phyloP scores from a whole-genome alignment of 37 sponge, comb jelly and placozoan species.

The Ephydatia muelleri region DNA sequence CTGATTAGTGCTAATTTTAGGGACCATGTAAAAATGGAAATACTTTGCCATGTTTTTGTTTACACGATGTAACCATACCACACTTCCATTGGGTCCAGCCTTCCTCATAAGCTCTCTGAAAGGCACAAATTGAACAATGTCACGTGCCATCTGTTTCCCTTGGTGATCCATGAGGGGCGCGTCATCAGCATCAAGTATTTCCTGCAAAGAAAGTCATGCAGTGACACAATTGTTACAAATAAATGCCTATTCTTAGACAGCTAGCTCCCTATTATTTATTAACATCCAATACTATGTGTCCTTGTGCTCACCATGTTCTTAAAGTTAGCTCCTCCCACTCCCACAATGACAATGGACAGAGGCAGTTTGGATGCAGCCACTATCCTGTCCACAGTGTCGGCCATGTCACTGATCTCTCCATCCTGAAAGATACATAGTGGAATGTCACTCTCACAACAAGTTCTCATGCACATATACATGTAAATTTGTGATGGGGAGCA shows the following conservation, averaged over 20 bases:
- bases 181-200: constrained; percentile 90
- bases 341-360: constrained; percentile 93
- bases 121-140: constrained; percentile 96
- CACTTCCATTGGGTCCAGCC: constrained; percentile 54
- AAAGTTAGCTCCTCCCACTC: constrained; percentile 90
- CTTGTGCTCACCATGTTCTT: constrained; percentile 72
- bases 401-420: constrained; percentile 89
- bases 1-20: no score
- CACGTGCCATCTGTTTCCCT: constrained; percentile 71
- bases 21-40: no score
- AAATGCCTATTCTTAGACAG: no score
- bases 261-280: not conserved
- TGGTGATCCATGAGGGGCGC: constrained; percentile 59
- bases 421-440: constrained; percentile 65
- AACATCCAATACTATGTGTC: not conserved
- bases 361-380: constrained; percentile 82
- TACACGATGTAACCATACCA: constrained; percentile 64
- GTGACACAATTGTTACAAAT: no score
- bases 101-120: constrained; percentile 54
- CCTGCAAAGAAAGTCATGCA: constrained; percentile 22
- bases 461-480: no score
- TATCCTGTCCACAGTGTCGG: constrained; percentile 73
- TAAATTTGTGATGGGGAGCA: no score
- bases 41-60: no score
- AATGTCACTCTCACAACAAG: not conserved